phyloP scores from a whole-genome alignment of 2,797 vertebrate genomes.

The Triplophysa bombifrons region DNA sequence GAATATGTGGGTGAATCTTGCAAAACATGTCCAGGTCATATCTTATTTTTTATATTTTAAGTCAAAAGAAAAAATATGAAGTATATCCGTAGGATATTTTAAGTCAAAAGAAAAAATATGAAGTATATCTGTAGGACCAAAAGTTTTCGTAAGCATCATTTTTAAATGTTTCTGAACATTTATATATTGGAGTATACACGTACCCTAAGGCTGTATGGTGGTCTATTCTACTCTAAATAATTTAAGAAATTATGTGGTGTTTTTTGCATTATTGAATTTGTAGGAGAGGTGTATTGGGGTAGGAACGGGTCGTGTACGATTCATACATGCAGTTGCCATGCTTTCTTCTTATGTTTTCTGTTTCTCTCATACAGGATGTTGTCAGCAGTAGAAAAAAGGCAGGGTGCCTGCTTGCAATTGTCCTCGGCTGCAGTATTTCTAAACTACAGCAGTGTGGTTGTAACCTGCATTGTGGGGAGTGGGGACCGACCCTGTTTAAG shows the following conservation, averaged over 20 bases:
- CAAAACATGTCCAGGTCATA: background rate
- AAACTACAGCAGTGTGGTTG: constrained; percentile 16
- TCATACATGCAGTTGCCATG: background rate
- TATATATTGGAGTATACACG: background rate
- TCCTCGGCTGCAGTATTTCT: background rate
- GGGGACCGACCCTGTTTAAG: constrained; percentile 26
- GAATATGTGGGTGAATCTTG: background rate
- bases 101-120: background rate
- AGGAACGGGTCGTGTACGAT: too few relatives aligned
- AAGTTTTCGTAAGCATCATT: too few relatives aligned
- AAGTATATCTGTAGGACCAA: too few relatives aligned
- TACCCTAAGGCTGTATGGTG: background rate
- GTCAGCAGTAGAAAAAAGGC: background rate
- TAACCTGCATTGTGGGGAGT: constrained; percentile 21
- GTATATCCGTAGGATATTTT: background rate
- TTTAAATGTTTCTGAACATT: too few relatives aligned
- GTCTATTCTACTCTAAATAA: background rate
- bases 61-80: background rate
- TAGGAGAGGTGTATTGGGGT: too few relatives aligned
- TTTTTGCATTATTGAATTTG: too few relatives aligned
- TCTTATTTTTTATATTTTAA: background rate
- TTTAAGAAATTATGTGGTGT: too few relatives aligned
- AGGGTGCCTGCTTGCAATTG: background rate
- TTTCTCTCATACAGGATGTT: background rate
- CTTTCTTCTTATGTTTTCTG: background rate